Evolutionary conservation across 1,140 invertebrate genomes (phyloP).

Genomic region (Orchesella cincta): DNA sequence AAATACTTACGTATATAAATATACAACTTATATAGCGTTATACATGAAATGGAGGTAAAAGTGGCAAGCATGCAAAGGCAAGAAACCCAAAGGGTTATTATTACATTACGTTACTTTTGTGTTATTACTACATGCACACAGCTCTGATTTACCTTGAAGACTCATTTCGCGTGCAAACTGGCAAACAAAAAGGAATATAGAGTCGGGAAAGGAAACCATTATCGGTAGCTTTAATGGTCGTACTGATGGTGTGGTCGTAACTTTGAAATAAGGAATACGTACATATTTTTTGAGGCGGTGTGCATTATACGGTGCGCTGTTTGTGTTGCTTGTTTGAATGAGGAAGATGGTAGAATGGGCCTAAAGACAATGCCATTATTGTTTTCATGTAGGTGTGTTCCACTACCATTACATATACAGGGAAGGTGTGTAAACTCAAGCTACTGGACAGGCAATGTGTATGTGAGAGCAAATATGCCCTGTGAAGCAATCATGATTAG

Average conservation of each 20-base stretch:
- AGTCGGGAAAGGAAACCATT: background rate
- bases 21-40: background rate
- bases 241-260: background rate
- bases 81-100: background rate
- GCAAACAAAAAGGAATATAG: background rate
- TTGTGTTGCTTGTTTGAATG: too few relatives aligned
- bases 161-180: constrained; percentile 5
- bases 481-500: too few relatives aligned
- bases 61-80: background rate
- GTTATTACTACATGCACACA: background rate
- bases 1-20: background rate
- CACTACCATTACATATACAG: too few relatives aligned
- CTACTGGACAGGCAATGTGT: too few relatives aligned
- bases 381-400: too few relatives aligned
- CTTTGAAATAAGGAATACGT: background rate
- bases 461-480: too few relatives aligned
- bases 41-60: background rate
- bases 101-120: background rate
- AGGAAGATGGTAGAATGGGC: too few relatives aligned
- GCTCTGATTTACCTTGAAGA: constrained; percentile 7
- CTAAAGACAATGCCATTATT: too few relatives aligned
- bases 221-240: background rate
- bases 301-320: too few relatives aligned
- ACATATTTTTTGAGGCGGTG: too few relatives aligned
- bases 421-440: too few relatives aligned